Conservation (phyloP, 2,113 vertebrate genomes). For the Anser brachyrhynchus region DNA sequence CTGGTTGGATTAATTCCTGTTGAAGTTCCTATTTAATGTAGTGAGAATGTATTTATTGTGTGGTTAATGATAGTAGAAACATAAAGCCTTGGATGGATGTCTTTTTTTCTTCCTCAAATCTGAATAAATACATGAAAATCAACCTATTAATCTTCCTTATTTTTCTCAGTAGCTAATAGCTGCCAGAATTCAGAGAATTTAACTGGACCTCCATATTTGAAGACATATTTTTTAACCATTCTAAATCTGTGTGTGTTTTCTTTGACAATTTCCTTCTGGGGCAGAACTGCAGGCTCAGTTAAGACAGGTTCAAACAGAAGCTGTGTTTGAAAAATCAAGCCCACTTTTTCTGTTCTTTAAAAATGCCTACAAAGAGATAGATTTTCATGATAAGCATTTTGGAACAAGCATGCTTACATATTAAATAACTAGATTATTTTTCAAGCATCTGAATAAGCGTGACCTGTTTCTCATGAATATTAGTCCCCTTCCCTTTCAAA, state of each 20-base stretch:
- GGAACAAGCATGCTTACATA: not conserved
- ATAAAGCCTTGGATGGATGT: not conserved
- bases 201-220: not conserved
- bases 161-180: not conserved
- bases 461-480: not conserved
- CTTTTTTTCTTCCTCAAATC: not conserved
- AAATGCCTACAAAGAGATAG: not conserved
- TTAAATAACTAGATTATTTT: not conserved
- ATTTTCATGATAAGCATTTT: not conserved
- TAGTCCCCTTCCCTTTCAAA: not conserved
- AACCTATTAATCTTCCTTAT: not conserved
- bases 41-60: not conserved
- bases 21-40: slow-evolving; percentile 4
- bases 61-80: not conserved
- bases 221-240: not conserved
- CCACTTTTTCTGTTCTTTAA: not conserved
- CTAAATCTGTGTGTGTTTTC: not conserved
- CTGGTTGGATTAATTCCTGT: not conserved
- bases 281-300: not conserved
- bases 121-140: slow-evolving; percentile 20
- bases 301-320: not conserved
- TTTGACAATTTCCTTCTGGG: not conserved
- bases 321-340: not conserved
- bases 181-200: not conserved
- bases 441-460: not conserved